A percentile compares a stretch with the other conserved stretches of the same genome.
These are phyloP conservation scores for Pangasius larnaudii DNA, from an alignment of 2,797 vertebrate genomes.

Conservation along the genomic window DNA sequence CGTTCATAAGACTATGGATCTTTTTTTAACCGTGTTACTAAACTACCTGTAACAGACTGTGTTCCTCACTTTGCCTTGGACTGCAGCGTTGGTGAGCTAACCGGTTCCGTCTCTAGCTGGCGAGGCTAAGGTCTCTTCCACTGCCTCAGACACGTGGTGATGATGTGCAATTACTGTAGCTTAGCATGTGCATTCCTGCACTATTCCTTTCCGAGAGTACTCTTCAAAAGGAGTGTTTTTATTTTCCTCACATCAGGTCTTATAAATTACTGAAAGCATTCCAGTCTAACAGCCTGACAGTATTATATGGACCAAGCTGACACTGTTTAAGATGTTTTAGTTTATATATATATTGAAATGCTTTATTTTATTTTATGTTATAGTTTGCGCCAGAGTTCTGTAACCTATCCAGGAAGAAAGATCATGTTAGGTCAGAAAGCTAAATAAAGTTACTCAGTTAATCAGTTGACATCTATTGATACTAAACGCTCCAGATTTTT, in stretches of 20 bases:
- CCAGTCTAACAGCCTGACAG: conserved; percentile 70
- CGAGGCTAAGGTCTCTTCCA: conserved; percentile 33
- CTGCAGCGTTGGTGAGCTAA: conserved; percentile 67
- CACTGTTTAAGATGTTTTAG: conserved; percentile 47
- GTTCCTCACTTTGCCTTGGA: conserved; percentile 68
- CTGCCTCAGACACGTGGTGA: conserved; percentile 71
- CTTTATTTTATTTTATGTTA: conserved; percentile 61
- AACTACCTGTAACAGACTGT: conserved; percentile 71
- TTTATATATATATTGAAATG: conserved; percentile 59
- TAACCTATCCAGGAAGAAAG: conserved; percentile 5
- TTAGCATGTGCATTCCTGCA: conserved; percentile 78
- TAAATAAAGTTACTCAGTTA: conserved; percentile 40
- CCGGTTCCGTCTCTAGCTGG: conserved; percentile 31
- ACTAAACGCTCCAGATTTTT: conserved; percentile 37
- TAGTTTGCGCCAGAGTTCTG: not conserved
- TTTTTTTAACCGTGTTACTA: conserved; percentile 73
- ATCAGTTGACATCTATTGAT: conserved; percentile 21
- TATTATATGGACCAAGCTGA: conserved; percentile 78
- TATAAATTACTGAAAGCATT: conserved; percentile 77
- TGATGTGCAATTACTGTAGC: conserved; percentile 84
- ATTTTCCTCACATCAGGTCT: conserved; percentile 75
- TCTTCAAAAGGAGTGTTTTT: conserved; percentile 58
- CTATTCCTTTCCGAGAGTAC: conserved; percentile 50
- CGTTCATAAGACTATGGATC: conserved; percentile 31
- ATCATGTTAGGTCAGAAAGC: conserved; percentile 17